Percentiles rank a stretch among this genome's conserved stretches.
Conservation (phyloP, 2,797 vertebrate species). For the Psittacula derbiana region DNA sequence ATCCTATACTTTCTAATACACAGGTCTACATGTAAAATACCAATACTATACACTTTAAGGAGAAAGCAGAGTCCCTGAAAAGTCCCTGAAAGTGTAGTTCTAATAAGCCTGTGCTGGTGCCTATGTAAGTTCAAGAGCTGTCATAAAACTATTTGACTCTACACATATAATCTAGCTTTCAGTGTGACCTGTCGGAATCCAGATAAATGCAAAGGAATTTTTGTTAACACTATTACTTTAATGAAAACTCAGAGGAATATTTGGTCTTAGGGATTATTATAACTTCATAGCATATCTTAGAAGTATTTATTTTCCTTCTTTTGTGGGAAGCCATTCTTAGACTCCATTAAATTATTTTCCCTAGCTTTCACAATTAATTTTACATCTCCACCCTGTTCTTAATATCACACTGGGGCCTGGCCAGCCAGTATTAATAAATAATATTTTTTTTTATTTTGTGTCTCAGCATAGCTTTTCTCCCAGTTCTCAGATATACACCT, state of each 20-base stretch:
- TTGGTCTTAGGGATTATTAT: neutral
- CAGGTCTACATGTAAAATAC: neutral
- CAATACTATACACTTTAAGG: neutral
- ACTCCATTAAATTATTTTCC: neutral
- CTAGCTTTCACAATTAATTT: neutral
- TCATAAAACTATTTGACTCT: neutral
- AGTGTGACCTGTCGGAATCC: neutral
- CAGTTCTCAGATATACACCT: neutral
- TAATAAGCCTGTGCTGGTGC: neutral
- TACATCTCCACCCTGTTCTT: neutral
- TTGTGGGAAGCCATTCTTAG: neutral
- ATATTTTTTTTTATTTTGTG: neutral
- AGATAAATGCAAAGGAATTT: neutral
- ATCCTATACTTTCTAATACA: neutral
- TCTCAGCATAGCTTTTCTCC: neutral
- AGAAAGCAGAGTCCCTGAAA: neutral
- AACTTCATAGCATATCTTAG: neutral
- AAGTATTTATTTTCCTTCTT: neutral
- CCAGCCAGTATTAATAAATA: neutral
- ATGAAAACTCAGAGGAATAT: neutral
- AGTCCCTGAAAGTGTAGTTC: fast-evolving
- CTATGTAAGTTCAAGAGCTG: neutral
- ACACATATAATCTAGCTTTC: neutral
- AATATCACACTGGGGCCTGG: neutral
- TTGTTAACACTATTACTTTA: neutral